Conservation (phyloP, 1,140 invertebrate genomes). For the Halesus radiatus region DNA sequence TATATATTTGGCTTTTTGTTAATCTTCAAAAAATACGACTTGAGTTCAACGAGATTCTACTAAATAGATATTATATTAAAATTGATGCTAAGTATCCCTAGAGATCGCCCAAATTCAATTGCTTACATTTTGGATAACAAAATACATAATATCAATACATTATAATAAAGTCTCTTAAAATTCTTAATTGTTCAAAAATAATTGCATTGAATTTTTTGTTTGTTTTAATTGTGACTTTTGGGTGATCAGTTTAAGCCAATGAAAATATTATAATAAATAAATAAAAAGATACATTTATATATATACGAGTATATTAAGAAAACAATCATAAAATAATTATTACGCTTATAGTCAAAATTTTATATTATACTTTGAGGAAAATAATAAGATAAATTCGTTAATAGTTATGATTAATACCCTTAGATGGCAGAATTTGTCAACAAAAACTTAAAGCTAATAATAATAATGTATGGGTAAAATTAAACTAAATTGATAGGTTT, state of each 20-base stretch:
- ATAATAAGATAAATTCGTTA: not conserved
- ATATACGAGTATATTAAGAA: not conserved
- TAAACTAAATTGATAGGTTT: not conserved
- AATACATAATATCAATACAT: not conserved
- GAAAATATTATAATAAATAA: not conserved
- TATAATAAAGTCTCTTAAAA: not conserved
- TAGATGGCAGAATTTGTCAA: constrained; percentile 26
- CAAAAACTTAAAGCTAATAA: constrained; percentile 7
- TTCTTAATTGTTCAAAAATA: not conserved
- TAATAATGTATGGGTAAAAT: not conserved
- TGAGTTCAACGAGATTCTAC: too few species aligned
- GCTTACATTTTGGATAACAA: not conserved
- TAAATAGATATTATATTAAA: too few species aligned
- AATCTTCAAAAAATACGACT: too few species aligned
- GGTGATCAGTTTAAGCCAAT: not conserved
- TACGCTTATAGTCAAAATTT: not conserved
- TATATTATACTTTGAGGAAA: not conserved
- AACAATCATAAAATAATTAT: constrained; percentile 13
- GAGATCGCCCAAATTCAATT: not conserved
- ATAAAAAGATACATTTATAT: not conserved
- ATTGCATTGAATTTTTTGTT: not conserved
- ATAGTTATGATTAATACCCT: constrained; percentile 21
- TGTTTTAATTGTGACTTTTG: not conserved
- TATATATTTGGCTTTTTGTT: too few species aligned
- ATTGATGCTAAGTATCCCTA: too few species aligned